phyloP scores from a whole-genome alignment of 2,888 invertebrate species.

The Mimachlamys varia region DNA sequence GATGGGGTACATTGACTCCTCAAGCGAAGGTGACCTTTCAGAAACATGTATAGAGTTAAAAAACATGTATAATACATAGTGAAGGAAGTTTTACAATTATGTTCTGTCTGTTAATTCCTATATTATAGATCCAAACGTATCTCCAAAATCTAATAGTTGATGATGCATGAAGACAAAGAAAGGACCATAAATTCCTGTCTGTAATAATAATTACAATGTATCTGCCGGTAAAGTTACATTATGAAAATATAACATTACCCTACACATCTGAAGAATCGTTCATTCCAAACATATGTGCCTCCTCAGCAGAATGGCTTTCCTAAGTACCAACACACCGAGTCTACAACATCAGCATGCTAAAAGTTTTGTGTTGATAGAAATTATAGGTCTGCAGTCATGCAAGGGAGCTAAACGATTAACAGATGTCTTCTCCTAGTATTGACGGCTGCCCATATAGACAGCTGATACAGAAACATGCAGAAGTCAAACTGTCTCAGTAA shows the following conservation, averaged over 20 bases:
- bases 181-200: not conserved
- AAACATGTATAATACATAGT: too few species aligned
- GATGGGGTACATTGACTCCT: too few species aligned
- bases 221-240: not conserved
- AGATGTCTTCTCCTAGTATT: not conserved
- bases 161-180: too few species aligned
- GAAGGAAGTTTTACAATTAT: too few species aligned
- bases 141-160: too few species aligned
- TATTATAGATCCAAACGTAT: too few species aligned
- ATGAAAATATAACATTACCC: slow-evolving; percentile 4
- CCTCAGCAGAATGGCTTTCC: slow-evolving; percentile 4
- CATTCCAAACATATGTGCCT: slow-evolving; percentile 14
- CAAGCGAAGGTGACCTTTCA: too few species aligned
- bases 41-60: too few species aligned
- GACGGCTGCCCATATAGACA: not conserved
- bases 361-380: not conserved
- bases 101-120: too few species aligned
- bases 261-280: not conserved
- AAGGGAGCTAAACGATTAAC: not conserved
- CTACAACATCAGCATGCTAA: not conserved
- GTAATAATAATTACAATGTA: not conserved
- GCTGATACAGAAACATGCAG: not conserved
- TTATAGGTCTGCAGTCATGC: not conserved
- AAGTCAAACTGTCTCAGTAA: too few species aligned
- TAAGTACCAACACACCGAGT: not conserved